Evolutionary conservation across 1,140 invertebrate genomes (phyloP), one percentile per base, ranked within the genome.

Genomic region (Rhagoletis pomonella): DNA sequence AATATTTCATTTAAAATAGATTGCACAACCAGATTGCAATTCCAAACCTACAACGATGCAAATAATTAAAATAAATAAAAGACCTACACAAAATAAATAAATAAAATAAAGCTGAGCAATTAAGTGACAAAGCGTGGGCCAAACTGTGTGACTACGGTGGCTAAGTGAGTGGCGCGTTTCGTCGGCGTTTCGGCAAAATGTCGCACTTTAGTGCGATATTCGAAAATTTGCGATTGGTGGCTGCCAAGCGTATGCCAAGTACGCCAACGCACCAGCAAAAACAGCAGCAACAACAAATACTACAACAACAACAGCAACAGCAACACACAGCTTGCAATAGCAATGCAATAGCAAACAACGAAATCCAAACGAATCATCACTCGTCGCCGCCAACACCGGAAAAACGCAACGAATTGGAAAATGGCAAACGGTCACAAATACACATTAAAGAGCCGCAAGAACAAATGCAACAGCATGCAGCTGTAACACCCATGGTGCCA

Each of bases 121-220:
- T 81, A 60, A 59, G 47, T 58, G 47, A 58, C 44, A 58, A 55
- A 67, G 47, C 55, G 50, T 7, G 29, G 4, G 5, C 29, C 29
- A 29, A 29, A 59, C 1, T 73, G 50, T 7, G 29, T 12, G 5
- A 59, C 1, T 73, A 39, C 59, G 67, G 29, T 12, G 5, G 42
- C 1, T 73, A 39, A 73, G 67, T n/a, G 17, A 86, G 5, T 58
- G 39, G 10, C 64, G 29, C 29, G 29, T 29, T 29, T 29, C 29
- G 50, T 55, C 50, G 50, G 50, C 62, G 65, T 12, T 77, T 86
- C 90, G n/a, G n/a, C 6, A 91, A 90, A 89, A 93, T 93, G 92
- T 93, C 92, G 88, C 92, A 93, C 88, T 93, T 93, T 88, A 89
- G 90, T 88, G 91, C 92, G 88, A 93, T 93, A 90, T 87, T 93